Base-by-base conservation (phyloP, 1,140 invertebrate genomes). In the Anadara kagoshimensis region DNA sequence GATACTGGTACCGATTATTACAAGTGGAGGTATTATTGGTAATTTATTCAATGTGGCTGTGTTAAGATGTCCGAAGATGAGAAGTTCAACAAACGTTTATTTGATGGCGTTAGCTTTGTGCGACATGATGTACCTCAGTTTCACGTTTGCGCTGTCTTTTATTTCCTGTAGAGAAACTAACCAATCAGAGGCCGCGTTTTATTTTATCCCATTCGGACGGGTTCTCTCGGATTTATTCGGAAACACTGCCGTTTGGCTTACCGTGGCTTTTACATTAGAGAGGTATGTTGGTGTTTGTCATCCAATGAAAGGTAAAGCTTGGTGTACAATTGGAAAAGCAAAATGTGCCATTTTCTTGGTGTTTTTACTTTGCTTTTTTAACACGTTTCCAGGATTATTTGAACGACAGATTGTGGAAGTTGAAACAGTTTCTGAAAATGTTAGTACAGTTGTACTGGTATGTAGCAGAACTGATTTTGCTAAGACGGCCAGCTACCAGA, bases 191-290 rank as follows among this genome's bases (percentile, higher is more conserved):
- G 53, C 62, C 0, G 77, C 79, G 10, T 83, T 84, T 53, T 86
- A 90, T 45, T 88, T 90, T 69, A 86, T 87, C 62, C 90, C 90
- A 0, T 91, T 92, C 69, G 91, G 88, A 4, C 86, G 92, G 29
- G 93, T 92, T 90, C 84, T 94, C 47, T 91, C 91, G 18, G 93
- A 94, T 86, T 91, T 92, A 29, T 91, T 92, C 64, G 92, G 92
- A 78, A 94, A 93, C 85, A 92, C 93, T 14, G 84, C 93, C 24
- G 93, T 94, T 45, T 95, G 94, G 93, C 87, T 95, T 61, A 94
- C 93, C 36, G 93, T 94, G 5, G 92, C 93, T 41, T 95, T 95
- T 85, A 95, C 94, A 4, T 90, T 94, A 65, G 94, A 95, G 87
- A 88, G 94, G 51, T 95, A 94, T 89, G 93, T 95, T 62, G 94